These are phyloP conservation scores for Carollia perspicillata DNA, from an alignment of 2,113 vertebrate genomes.

Conservation along the genomic window DNA sequence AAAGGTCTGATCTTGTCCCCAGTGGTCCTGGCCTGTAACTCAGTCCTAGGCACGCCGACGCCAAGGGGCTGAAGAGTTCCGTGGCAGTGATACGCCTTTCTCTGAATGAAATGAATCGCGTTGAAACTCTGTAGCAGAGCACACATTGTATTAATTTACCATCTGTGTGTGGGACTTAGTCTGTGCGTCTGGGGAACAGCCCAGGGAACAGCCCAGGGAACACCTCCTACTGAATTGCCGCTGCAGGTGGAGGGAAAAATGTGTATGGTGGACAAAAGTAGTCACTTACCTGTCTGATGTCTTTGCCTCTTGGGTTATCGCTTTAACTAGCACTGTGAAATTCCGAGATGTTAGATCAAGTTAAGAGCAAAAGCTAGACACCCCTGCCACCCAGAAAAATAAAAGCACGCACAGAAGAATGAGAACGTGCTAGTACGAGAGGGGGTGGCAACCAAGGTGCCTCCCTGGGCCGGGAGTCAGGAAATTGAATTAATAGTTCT, in stretches of 20 bases:
- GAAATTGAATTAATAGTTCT: not conserved
- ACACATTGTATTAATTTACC: not conserved
- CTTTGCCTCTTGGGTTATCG: not conserved
- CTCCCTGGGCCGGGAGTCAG: not conserved
- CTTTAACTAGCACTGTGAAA: not conserved
- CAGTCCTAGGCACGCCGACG: not conserved
- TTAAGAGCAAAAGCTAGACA: not conserved
- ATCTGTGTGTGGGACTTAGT: not conserved
- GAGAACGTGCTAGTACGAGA: not conserved
- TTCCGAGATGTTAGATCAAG: not conserved
- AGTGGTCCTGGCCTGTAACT: not conserved
- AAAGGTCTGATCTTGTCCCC: not conserved
- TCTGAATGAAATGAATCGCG: not conserved
- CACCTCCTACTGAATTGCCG: not conserved
- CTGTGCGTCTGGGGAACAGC: not conserved
- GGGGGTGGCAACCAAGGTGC: not conserved
- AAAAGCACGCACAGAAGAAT: not conserved
- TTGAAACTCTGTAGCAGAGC: not conserved
- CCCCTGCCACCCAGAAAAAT: rapidly evolving
- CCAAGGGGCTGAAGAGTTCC: not conserved
- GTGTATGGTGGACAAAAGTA: not conserved
- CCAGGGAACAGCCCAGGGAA: not conserved
- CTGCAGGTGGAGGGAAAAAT: not conserved
- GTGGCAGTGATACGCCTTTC: not conserved
- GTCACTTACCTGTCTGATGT: not conserved